Evolutionary conservation across 2,888 invertebrate genomes (phyloP).

Genomic region (Lasioglossum morio): DNA sequence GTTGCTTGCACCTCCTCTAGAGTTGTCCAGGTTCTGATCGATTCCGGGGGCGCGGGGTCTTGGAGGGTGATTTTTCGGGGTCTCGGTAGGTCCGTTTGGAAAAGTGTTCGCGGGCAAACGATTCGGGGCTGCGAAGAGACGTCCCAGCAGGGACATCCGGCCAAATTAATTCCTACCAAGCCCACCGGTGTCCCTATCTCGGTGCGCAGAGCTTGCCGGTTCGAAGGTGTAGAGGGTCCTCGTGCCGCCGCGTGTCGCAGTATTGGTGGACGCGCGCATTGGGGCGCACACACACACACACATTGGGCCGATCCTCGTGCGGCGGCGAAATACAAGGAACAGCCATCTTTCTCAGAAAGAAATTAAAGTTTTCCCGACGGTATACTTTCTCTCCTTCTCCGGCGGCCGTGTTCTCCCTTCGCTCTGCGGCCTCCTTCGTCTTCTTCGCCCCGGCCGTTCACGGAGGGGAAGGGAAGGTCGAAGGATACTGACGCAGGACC

Average conservation of each 20-base stretch:
- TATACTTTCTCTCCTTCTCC: conserved; percentile 66
- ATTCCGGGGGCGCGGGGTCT: background rate
- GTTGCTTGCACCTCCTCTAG: rapidly evolving
- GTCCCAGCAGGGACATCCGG: conserved; percentile 61
- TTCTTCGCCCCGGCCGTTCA: conserved; percentile 53
- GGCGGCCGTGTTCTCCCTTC: conserved; percentile 26
- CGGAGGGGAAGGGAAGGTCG: conserved; percentile 63
- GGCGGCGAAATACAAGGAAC: conserved; percentile 71
- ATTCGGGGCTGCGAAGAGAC: conserved; percentile 49
- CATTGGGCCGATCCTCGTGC: conserved; percentile 59
- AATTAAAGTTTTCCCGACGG: conserved; percentile 82
- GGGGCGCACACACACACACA: background rate
- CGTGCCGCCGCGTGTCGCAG: conserved; percentile 2
- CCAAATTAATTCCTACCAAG: conserved; percentile 73
- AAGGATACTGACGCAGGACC: conserved; percentile 63
- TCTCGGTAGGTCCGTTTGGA: conserved; percentile 37
- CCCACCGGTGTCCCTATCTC: conserved; percentile 37
- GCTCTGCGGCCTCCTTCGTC: conserved; percentile 35
- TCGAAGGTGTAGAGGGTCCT: conserved; percentile 21
- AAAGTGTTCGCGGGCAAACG: conserved; percentile 65
- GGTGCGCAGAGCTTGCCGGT: conserved; percentile 12
- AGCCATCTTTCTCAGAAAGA: conserved; percentile 80
- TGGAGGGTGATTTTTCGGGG: background rate
- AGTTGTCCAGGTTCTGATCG: background rate
- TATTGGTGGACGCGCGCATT: conserved; percentile 17